Evolutionary conservation across 2,888 invertebrate species (phyloP), one percentile per base, ranked within the genome.

Genomic region (Oasisia sp.): DNA sequence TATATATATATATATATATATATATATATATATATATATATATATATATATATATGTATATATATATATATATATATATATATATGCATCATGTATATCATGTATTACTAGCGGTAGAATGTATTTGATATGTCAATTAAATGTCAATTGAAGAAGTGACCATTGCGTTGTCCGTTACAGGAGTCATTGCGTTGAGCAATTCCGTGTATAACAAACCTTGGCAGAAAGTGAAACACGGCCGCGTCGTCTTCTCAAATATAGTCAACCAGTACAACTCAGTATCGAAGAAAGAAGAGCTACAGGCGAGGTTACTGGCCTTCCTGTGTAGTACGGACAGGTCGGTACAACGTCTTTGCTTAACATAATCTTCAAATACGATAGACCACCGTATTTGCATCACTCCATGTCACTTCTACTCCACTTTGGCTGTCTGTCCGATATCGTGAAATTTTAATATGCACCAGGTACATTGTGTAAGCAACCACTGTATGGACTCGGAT

Each of bases 221-320:
- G 74, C 74, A 74, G 74, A 74, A 74, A 19, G 74, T 74, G 74
- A 74, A 74, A 74, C 74, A 74, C 27, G 74, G 74, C 27, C 74
- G 74, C 74, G 19, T 74, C 74, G 27, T 27, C 19, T 74, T 74
- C 74, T 74, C n/a, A 19, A 74, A n/a, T 7, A 74, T 74, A 19
- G 74, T 74, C n/a, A 74, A 74, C 74, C 74, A 74, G 27, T 74
- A 74, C 74, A 74, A 74, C 74, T 74, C 74, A 27, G 74, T 74
- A 3, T 74, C 74, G 27, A 74, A 74, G 74, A 74, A n/a, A 74
- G 27, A 74, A 27, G 74, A 74, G 27, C 74, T 74, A 27, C 5
- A 74, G 74, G 74, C 74, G n/a, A 74, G 74, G 74, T n/a, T 74
- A 27, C n/a, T 74, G 0, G 74, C 19, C 7, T 74, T 74, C n/a